phyloP scores from a whole-genome alignment of 2,113 vertebrate species.

The Merops nubicus region DNA sequence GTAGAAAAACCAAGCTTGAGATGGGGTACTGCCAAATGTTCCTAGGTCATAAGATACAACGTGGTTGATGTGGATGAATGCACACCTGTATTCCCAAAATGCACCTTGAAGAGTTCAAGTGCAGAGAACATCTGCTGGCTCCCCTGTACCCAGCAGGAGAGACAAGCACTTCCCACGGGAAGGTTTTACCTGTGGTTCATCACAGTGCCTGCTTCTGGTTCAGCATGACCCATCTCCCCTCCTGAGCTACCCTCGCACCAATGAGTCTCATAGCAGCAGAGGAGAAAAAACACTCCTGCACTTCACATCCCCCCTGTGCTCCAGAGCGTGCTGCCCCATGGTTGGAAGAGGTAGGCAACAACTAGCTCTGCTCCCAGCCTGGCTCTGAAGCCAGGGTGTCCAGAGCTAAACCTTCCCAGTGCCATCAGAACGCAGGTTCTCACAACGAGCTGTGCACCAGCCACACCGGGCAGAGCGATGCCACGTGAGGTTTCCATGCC shows the following conservation, averaged over 20 bases:
- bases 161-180: background rate
- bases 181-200: background rate
- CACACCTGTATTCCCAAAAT: background rate
- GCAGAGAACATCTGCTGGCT: background rate
- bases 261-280: background rate
- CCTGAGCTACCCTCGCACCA: background rate
- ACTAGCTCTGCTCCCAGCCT: background rate
- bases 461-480: background rate
- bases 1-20: background rate
- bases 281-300: background rate
- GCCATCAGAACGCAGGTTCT: background rate
- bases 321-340: background rate
- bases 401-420: background rate
- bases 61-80: fast-evolving
- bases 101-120: fast-evolving
- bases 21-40: background rate
- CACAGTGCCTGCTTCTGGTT: background rate
- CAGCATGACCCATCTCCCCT: background rate
- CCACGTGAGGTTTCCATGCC: fast-evolving
- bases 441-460: background rate
- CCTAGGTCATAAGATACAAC: background rate
- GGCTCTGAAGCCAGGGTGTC: background rate
- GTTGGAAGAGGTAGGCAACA: background rate
- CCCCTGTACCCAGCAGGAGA: background rate
- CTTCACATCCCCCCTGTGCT: background rate